These are phyloP conservation scores for Sphecodes monilicornis DNA, from an alignment of 2,888 invertebrate species.

Conservation along the genomic window DNA sequence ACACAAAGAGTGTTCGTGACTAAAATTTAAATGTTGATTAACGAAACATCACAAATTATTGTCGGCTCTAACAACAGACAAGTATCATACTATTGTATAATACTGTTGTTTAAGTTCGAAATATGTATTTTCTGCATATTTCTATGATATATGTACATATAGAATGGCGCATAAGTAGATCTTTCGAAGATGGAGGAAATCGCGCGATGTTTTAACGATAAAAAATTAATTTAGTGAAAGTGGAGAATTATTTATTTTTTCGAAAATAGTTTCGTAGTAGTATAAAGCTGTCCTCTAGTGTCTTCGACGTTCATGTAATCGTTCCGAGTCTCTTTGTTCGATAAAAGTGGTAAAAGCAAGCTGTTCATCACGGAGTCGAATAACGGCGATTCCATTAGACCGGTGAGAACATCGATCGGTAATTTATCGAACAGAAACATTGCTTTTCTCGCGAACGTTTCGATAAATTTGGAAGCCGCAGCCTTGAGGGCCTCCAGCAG, in stretches of 20 bases:
- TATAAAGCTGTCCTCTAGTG: too few relatives aligned
- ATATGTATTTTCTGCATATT: not conserved
- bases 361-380: not conserved
- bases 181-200: too few relatives aligned
- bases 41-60: not conserved
- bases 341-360: not conserved
- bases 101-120: not conserved
- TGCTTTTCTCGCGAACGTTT: slow-evolving; percentile 4
- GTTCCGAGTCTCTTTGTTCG: not conserved
- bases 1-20: not conserved
- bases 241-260: not conserved
- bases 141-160: not conserved
- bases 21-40: not conserved
- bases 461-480: slow-evolving; percentile 34
- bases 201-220: not conserved
- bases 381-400: not conserved
- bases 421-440: not conserved
- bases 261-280: not conserved
- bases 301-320: not conserved
- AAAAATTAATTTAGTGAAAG: not conserved
- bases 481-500: slow-evolving; percentile 51
- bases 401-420: not conserved
- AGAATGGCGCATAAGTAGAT: too few relatives aligned
- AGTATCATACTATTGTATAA: not conserved
- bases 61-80: not conserved